phyloP scores from a whole-genome alignment of 2,797 vertebrate species.

The Melopsittacus undulatus region DNA sequence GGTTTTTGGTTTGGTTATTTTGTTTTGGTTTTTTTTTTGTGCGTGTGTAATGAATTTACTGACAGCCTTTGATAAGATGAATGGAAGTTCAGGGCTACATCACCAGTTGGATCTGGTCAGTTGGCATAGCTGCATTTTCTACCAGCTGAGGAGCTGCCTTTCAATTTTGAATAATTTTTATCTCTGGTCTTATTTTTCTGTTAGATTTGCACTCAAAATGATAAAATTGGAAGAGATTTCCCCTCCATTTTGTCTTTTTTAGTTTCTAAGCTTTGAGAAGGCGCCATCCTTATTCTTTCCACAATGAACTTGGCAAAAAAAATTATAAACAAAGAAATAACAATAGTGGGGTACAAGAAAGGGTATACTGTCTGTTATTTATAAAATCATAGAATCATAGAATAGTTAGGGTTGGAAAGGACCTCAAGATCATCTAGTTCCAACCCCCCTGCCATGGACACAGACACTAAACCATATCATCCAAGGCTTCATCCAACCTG shows the following conservation, averaged over 20 bases:
- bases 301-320: neutral
- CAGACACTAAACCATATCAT: too few relatives aligned
- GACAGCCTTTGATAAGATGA: neutral
- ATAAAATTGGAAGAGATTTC: neutral
- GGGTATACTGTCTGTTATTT: neutral
- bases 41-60: neutral
- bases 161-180: slow-evolving; percentile 6
- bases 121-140: neutral
- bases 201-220: neutral
- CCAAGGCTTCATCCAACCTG: too few relatives aligned
- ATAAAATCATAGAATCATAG: too few relatives aligned
- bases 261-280: neutral
- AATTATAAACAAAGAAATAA: neutral
- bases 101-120: neutral
- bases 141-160: slow-evolving; percentile 15
- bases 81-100: neutral
- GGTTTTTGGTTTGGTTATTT: neutral
- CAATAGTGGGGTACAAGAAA: neutral
- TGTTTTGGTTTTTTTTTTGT: neutral
- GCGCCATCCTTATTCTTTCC: neutral
- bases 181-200: neutral
- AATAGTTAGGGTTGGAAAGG: too few relatives aligned
- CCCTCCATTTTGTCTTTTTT: neutral
- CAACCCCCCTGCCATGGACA: too few relatives aligned
- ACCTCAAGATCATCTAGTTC: too few relatives aligned